These are phyloP conservation scores for Otus scops DNA, from an alignment of 2,797 vertebrate species.

Conservation along the genomic window DNA sequence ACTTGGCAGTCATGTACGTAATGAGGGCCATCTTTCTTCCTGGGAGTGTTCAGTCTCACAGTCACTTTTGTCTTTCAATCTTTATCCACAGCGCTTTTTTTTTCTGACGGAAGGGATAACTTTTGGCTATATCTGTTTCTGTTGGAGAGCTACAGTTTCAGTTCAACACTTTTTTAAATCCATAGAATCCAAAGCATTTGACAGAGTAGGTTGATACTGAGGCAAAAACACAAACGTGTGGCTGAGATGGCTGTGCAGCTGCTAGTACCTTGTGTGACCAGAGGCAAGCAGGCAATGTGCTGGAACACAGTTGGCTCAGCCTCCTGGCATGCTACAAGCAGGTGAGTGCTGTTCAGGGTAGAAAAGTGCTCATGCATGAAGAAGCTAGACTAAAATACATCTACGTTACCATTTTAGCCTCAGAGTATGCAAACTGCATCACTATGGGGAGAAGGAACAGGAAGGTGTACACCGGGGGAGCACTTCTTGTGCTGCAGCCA, in stretches of 20 bases:
- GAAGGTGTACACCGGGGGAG: background rate
- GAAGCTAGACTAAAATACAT: background rate
- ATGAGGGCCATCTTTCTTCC: background rate
- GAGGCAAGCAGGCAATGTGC: background rate
- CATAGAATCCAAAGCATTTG: background rate
- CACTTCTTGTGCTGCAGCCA: background rate
- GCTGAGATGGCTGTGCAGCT: background rate
- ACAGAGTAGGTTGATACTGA: background rate
- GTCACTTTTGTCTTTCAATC: background rate
- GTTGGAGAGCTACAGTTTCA: background rate
- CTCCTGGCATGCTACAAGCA: background rate
- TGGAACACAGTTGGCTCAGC: background rate
- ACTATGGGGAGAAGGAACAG: background rate
- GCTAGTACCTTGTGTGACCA: background rate
- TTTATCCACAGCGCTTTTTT: background rate
- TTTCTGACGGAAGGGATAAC: background rate
- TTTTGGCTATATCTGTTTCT: background rate
- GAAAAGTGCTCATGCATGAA: background rate
- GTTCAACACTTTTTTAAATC: background rate
- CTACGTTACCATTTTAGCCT: background rate
- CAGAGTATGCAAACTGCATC: background rate
- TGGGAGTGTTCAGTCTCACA: background rate
- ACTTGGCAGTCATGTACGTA: background rate
- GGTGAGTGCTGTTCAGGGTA: background rate
- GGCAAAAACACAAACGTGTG: background rate